Conservation (phyloP, 2,113 vertebrate species). For the Genyomyrus donnyi region DNA sequence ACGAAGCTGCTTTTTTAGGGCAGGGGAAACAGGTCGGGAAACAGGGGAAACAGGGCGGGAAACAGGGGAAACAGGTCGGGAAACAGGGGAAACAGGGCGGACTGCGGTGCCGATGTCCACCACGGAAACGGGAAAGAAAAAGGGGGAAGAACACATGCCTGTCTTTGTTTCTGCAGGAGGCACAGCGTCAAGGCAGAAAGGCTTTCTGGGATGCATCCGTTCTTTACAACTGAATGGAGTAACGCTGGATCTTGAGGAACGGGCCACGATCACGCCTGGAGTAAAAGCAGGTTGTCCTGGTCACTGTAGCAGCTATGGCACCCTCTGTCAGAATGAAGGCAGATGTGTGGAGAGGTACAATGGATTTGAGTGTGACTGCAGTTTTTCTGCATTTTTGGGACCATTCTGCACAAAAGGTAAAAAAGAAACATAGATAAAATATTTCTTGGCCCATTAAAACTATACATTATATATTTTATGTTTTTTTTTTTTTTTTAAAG, state of each 20-base stretch:
- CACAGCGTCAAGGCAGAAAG: slow-evolving; percentile 86
- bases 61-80: neutral
- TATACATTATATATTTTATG: neutral
- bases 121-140: slow-evolving; percentile 13
- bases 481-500: neutral
- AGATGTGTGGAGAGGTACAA: slow-evolving; percentile 70
- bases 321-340: slow-evolving; percentile 76
- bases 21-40: neutral
- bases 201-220: slow-evolving; percentile 86
- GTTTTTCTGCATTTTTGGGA: slow-evolving; percentile 68
- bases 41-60: too few relatives aligned
- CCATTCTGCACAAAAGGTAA: slow-evolving; percentile 82
- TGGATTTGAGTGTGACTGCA: slow-evolving; percentile 83
- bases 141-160: neutral
- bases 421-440: slow-evolving; percentile 3
- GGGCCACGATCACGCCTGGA: slow-evolving; percentile 80
- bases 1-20: slow-evolving; percentile 21
- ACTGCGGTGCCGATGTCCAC: neutral
- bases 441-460: neutral
- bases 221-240: slow-evolving; percentile 80
- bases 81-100: neutral
- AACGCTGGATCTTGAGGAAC: slow-evolving; percentile 76
- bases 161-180: slow-evolving; percentile 63
- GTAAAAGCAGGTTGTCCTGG: slow-evolving; percentile 82
- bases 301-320: slow-evolving; percentile 87